These are phyloP conservation scores for Petaurus breviceps DNA, from an alignment of 2,113 vertebrate species.

Conservation along the genomic window DNA sequence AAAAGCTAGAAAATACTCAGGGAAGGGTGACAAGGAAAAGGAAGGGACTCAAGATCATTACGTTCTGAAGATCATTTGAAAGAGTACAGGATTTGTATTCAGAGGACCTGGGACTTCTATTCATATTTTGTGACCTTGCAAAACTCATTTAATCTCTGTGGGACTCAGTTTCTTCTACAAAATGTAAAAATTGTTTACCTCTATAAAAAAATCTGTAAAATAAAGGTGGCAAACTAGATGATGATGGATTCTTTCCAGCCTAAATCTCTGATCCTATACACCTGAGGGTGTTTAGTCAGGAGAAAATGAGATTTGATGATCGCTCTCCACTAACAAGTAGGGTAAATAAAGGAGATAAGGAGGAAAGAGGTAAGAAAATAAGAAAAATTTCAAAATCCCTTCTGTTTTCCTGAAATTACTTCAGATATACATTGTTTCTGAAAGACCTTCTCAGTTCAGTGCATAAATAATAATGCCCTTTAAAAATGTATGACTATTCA, in stretches of 20 bases:
- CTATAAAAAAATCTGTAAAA: not conserved
- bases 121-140: not conserved
- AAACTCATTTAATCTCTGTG: not conserved
- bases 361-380: conserved; percentile 55
- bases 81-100: not conserved
- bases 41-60: not conserved
- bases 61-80: not conserved
- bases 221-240: not conserved
- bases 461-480: conserved; percentile 78
- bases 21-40: not conserved
- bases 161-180: not conserved
- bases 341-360: conserved; percentile 65
- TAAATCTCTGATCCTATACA: not conserved
- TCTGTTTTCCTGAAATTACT: conserved; percentile 67
- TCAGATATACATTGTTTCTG: conserved; percentile 69
- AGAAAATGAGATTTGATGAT: not conserved
- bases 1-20: not conserved
- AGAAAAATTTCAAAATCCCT: conserved; percentile 72
- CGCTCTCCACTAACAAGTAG: conserved; percentile 61
- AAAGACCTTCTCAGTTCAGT: conserved; percentile 71
- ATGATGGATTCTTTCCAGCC: not conserved
- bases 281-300: not conserved
- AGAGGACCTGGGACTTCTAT: not conserved
- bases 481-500: conserved; percentile 79
- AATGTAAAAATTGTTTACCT: not conserved